Evolutionary conservation across 2,113 vertebrate species (phyloP), one percentile per base, ranked within the genome.

Genomic region (Hydrolagus affinis): DNA sequence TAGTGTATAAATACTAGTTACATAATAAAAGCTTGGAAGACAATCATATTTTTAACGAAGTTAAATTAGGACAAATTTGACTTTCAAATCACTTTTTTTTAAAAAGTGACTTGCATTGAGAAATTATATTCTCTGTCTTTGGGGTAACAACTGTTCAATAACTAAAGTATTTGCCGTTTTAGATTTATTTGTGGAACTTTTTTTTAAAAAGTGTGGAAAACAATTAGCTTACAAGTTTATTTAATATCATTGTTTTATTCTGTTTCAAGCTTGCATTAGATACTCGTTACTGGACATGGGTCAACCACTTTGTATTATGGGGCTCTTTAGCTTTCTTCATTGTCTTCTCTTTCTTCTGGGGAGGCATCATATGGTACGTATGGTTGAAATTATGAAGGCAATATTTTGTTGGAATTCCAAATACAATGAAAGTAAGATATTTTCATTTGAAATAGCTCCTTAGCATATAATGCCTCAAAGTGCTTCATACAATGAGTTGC

Each of bases 261-360:
- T 87, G 85, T 86, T 86, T 90, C 15, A 89, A 99, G 98, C 93
- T 99, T 7, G 97, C 97, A 0, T 89, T 99, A 88, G 97, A 99
- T 89, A 99, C 97, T 3, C 94, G 95, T 1, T 97, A 96, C 90
- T 99, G 98, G 98, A 99, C 98, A 0, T 99, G 98, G 97, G 92
- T 98, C 91, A 99, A 99, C 93, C 98, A 99, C 90, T 97, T 99
- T 91, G 97, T 98, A 74, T 98, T 98, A 85, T 99, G 98, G 98
- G 98, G 98, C 32, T 99, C 98, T 74, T 91, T 99, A 90, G 93
- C 94, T 86, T 99, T 99, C 92, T 99, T 99, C 56, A 91, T 98
- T 83, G 95, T 99, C 92, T 98, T 99, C 94, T 99, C 97, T 9
- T 98, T 99, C 91, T 97, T 99, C 91, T 99, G 96, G 97, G 97